Percentiles rank a stretch among this genome's conserved stretches.
These are phyloP conservation scores for Rana temporaria DNA, from an alignment of 2,113 vertebrate genomes.

Conservation along the genomic window DNA sequence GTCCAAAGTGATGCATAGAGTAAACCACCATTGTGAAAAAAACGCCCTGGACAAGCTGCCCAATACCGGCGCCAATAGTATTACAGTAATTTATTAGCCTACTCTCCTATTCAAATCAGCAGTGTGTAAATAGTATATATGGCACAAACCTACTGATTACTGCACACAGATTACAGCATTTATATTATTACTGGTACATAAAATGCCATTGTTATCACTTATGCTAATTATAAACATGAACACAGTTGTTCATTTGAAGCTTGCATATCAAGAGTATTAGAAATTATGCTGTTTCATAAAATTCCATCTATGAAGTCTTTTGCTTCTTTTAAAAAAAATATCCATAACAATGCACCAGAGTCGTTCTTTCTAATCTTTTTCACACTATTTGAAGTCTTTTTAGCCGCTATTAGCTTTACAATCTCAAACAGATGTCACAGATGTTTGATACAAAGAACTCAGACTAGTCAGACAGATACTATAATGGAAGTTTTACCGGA, in stretches of 20 bases:
- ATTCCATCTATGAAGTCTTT: conserved; percentile 22
- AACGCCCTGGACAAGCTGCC: too few species aligned
- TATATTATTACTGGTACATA: not conserved
- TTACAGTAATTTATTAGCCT: too few species aligned
- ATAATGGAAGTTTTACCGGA: conserved; percentile 61
- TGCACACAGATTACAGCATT: not conserved
- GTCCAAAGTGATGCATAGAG: too few species aligned
- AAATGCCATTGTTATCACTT: not conserved
- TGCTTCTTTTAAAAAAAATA: conserved; percentile 40
- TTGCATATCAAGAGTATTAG: conserved; percentile 36
- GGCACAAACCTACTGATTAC: too few species aligned
- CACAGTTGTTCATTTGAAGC: conserved; percentile 23
- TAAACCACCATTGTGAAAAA: too few species aligned
- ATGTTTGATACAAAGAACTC: conserved; percentile 62
- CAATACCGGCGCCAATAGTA: too few species aligned
- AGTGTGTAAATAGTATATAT: too few species aligned
- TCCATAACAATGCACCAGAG: conserved; percentile 40
- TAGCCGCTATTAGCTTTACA: conserved; percentile 59
- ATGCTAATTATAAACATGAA: conserved; percentile 28
- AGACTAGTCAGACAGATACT: conserved; percentile 51
- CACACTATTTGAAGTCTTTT: conserved; percentile 57
- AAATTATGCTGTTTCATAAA: conserved; percentile 28
- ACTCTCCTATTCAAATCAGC: too few species aligned
- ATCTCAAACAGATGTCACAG: conserved; percentile 57
- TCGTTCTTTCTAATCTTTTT: conserved; percentile 47